phyloP scores from a whole-genome alignment of 2,888 invertebrate genomes.

The Laothoe populi region DNA sequence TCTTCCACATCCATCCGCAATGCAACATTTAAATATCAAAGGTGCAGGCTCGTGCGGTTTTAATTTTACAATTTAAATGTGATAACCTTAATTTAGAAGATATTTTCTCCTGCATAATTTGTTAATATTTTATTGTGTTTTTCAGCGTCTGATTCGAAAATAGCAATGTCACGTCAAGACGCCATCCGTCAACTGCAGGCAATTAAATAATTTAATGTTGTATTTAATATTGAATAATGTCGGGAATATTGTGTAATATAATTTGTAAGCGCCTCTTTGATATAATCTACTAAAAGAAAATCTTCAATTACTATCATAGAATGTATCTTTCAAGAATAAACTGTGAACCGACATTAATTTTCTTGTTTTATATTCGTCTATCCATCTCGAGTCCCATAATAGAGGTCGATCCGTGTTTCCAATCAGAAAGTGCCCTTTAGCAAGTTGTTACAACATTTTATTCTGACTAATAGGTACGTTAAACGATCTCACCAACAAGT shows the following conservation, averaged over 20 bases:
- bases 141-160: slow-evolving; percentile 67
- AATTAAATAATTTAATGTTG: background rate
- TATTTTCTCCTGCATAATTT: background rate
- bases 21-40: no score
- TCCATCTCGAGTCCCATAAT: no score
- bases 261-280: background rate
- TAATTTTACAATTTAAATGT: no score
- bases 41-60: no score
- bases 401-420: no score
- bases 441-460: no score
- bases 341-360: background rate
- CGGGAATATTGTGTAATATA: background rate
- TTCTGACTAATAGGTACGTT: no score
- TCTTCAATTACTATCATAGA: background rate
- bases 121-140: slow-evolving; percentile 28
- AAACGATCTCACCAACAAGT: no score
- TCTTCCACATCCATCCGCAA: no score
- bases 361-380: background rate
- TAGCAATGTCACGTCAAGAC: slow-evolving; percentile 73
- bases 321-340: slow-evolving; percentile 9
- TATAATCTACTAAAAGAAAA: background rate
- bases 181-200: slow-evolving; percentile 65
- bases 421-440: no score
- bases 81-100: no score
- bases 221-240: background rate